Conservation (phyloP, 2,113 vertebrate species). For the Vombatus ursinus region DNA sequence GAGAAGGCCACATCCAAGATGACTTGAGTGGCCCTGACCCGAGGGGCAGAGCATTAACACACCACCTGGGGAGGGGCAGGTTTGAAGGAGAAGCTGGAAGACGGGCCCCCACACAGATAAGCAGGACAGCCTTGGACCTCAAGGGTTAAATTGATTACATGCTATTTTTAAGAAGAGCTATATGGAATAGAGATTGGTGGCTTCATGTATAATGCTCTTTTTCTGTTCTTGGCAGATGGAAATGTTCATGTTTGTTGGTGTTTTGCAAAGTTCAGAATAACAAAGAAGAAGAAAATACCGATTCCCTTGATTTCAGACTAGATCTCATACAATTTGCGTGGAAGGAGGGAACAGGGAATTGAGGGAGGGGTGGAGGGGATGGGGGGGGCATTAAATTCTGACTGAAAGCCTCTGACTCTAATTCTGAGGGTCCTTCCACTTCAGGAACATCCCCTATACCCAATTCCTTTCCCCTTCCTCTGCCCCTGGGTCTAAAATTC, state of each 20-base stretch:
- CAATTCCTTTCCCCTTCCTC: background rate
- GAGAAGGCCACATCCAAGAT: no score
- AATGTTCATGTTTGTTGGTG: background rate
- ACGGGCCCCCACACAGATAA: background rate
- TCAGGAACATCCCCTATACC: background rate
- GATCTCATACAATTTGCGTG: background rate
- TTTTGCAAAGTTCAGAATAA: background rate
- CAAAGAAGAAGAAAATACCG: background rate
- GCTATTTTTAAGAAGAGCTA: background rate
- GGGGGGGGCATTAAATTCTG: background rate
- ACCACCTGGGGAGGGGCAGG: background rate
- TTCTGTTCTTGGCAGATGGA: background rate
- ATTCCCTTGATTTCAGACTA: background rate
- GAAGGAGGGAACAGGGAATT: background rate
- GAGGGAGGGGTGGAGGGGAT: background rate
- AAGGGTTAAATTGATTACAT: background rate
- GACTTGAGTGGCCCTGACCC: background rate
- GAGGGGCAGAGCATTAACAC: background rate
- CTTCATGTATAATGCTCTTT: background rate
- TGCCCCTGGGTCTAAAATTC: background rate
- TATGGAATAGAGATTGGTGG: background rate
- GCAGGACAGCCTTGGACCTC: background rate
- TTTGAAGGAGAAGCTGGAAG: background rate
- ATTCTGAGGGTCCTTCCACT: background rate
- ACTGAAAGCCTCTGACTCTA: background rate